Base-by-base conservation (phyloP, 1,140 invertebrate genomes). In the Trachymyrmex septentrionalis region DNA sequence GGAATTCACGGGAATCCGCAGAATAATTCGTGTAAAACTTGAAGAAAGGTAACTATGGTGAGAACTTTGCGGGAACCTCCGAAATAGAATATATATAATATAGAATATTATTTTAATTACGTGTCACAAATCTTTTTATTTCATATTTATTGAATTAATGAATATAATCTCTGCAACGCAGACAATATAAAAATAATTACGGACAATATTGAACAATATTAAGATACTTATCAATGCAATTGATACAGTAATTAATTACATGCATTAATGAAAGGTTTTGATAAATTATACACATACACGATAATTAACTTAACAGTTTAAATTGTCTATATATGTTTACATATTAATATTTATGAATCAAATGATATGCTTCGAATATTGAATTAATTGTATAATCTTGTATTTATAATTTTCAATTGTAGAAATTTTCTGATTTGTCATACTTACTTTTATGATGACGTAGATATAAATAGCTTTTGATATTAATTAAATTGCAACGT, bases 1-100 rank as follows among this genome's bases (percentile, higher is more conserved):
- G 80, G 55, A 73, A 38, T 82, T 82, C 80, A 61, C 67, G 24
- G 55, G 34, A 84, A 75, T 84, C 69, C 57, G 61, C 38, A 10
- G 69, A 84, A 75, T 84, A 84, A 84, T 84, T 82, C 44, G 80
- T 73, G 69, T 27, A 75, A 84, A 84, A 84, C 27, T 84, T 84
- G 7, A 48, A n/a, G 64, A 73, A 34, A 21, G 53, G 53, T 61
- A 61, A 84, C 80, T 61, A 75, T 30, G 14, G 38, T 50, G 38
- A 73, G 53, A 82, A 72, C 66, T 72, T 82, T 24, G 34, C 24
- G 24, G 50, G 19, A 84, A 84, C 2, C 69, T 84, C 63, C 16
- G 24, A 44, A 75, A 30, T 57, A 24, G n/a, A 48, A 61, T 48
- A 50, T n/a, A 9, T 50, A 50, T 9, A 73, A 10, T 16, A 61